Percentiles rank a stretch among this genome's conserved stretches.
Conservation (phyloP, 2,113 vertebrate genomes). For the Rattus norvegicus region DNA sequence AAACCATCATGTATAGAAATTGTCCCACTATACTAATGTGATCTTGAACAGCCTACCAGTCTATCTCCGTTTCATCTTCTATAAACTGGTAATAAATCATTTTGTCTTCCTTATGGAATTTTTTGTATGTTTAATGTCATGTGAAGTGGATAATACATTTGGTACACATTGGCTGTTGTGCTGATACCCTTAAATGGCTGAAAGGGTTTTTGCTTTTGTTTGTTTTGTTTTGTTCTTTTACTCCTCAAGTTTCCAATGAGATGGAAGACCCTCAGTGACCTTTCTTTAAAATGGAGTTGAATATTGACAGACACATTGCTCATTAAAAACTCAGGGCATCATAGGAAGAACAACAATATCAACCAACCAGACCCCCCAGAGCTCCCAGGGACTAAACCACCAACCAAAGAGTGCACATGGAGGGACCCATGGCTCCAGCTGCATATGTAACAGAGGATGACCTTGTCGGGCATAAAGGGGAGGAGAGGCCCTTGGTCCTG, state of each 20-base stretch:
- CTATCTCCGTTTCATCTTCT: neutral
- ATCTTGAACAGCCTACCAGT: constrained; percentile 12
- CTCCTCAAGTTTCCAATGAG: constrained; percentile 9
- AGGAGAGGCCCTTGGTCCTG: too few relatives aligned
- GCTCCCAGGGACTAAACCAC: too few relatives aligned
- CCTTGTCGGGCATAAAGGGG: too few relatives aligned
- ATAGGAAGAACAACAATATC: too few relatives aligned
- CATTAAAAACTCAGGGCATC: neutral
- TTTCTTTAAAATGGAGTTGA: constrained; percentile 23
- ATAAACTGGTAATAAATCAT: neutral
- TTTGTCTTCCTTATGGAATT: neutral
- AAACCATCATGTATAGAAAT: neutral
- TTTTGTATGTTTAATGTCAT: constrained; percentile 8
- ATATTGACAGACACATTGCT: neutral
- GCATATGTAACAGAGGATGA: too few relatives aligned
- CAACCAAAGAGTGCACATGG: too few relatives aligned
- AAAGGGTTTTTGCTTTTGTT: neutral
- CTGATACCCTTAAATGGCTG: neutral
- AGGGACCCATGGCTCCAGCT: too few relatives aligned
- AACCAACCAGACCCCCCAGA: too few relatives aligned
- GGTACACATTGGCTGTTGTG: neutral
- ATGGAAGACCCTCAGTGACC: constrained; percentile 3
- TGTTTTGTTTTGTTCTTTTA: too few relatives aligned
- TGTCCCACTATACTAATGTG: neutral
- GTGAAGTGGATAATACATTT: neutral